Evolutionary conservation across 2,113 vertebrate genomes (phyloP).

Genomic region (Oryzias celebensis): DNA sequence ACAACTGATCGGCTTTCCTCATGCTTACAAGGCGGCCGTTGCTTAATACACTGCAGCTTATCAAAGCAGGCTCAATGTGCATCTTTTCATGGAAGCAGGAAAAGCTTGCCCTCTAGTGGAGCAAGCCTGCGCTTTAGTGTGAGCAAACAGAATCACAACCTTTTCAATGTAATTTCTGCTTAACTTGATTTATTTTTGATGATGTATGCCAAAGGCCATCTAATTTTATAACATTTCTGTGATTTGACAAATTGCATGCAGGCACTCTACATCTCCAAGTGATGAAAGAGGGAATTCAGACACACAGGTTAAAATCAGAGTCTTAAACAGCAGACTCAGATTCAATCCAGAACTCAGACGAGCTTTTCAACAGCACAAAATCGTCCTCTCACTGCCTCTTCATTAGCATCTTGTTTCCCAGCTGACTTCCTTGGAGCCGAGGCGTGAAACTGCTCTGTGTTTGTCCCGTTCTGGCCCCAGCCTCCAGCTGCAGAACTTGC

Average conservation of each 20-base stretch:
- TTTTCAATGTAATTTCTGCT: too few species aligned
- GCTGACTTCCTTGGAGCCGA: slow-evolving; percentile 52
- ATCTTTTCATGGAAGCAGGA: slow-evolving; percentile 33
- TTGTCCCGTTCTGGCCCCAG: slow-evolving; percentile 20
- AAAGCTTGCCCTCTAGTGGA: slow-evolving; percentile 76
- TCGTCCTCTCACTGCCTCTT: slow-evolving; percentile 34
- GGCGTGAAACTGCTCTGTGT: slow-evolving; percentile 48
- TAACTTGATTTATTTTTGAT: too few species aligned
- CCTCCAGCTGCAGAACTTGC: slow-evolving; percentile 22
- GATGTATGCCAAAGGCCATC: too few species aligned
- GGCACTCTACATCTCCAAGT: too few species aligned
- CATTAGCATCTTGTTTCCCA: slow-evolving; percentile 46
- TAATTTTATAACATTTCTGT: too few species aligned
- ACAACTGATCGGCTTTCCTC: slow-evolving; percentile 17
- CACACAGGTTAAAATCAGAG: background rate
- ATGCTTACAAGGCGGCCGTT: slow-evolving; percentile 14
- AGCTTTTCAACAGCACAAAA: slow-evolving; percentile 21
- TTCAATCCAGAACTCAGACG: slow-evolving; percentile 14
- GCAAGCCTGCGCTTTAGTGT: background rate
- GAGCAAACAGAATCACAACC: background rate
- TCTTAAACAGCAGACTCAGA: slow-evolving; percentile 2
- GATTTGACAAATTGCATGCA: too few species aligned
- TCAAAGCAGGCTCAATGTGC: background rate
- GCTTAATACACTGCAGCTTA: slow-evolving; percentile 9
- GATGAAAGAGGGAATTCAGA: too few species aligned